phyloP scores from a whole-genome alignment of 2,797 vertebrate species.

The Heterohyrax brucei region DNA sequence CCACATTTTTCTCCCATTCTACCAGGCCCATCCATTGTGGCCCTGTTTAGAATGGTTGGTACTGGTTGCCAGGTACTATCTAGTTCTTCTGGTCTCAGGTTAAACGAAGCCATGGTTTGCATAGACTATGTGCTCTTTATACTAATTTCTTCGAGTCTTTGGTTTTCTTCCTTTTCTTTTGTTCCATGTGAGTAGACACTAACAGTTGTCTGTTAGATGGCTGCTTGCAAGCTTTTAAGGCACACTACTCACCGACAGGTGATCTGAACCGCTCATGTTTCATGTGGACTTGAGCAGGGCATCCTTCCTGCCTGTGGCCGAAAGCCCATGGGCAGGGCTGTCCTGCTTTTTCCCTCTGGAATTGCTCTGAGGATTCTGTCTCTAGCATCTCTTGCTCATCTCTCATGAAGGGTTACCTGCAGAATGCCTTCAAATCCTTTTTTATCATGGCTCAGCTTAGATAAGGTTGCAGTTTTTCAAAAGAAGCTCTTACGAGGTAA shows the following conservation, averaged over 20 bases:
- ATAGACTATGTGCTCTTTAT: background rate
- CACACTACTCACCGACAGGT: background rate
- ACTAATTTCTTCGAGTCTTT: background rate
- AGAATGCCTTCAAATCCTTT: background rate
- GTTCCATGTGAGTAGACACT: background rate
- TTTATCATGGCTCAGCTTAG: background rate
- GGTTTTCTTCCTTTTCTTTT: background rate
- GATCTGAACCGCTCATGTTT: background rate
- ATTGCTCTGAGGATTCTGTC: background rate
- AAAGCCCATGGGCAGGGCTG: background rate
- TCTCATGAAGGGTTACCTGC: background rate
- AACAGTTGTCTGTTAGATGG: background rate
- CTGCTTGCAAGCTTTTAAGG: background rate
- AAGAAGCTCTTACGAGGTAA: background rate
- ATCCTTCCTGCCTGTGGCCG: background rate
- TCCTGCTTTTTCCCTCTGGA: background rate
- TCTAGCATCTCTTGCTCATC: background rate
- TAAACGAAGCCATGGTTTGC: background rate
- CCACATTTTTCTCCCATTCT: background rate
- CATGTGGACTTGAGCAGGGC: background rate
- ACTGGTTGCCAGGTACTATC: background rate
- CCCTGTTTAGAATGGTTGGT: background rate
- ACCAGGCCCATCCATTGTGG: background rate
- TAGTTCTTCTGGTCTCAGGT: background rate
- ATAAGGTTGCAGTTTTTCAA: background rate